These are phyloP conservation scores for Cheilinus undulatus DNA, from an alignment of 2,113 vertebrate species.

Conservation along the genomic window DNA sequence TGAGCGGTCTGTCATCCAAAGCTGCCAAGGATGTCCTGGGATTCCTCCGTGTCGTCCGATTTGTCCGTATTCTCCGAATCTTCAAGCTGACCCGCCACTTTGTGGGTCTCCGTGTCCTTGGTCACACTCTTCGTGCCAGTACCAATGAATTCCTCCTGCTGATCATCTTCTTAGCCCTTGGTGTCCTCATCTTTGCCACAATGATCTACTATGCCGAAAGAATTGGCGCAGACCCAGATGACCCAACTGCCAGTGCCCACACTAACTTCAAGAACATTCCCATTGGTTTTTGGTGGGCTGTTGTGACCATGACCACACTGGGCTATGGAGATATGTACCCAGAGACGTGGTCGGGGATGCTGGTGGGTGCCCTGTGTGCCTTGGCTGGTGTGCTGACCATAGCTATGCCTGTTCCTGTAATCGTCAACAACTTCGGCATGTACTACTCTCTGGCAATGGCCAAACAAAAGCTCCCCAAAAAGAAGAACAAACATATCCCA, in stretches of 20 bases:
- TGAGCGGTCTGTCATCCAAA: conserved; percentile 93
- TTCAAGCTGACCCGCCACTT: conserved; percentile 97
- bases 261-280: conserved; percentile 97
- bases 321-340: conserved; percentile 98
- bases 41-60: conserved; percentile 92
- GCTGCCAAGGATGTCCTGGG: conserved; percentile 97
- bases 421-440: conserved; percentile 98
- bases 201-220: conserved; percentile 98
- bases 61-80: conserved; percentile 94
- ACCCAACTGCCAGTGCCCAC: conserved; percentile 90
- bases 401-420: conserved; percentile 98
- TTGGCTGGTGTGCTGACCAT: conserved; percentile 96
- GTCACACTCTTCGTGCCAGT: conserved; percentile 93
- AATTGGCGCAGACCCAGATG: conserved; percentile 90
- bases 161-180: conserved; percentile 95
- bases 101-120: conserved; percentile 92
- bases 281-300: conserved; percentile 98
- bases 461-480: conserved; percentile 97
- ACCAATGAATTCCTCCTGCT: conserved; percentile 97
- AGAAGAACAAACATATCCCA: conserved; percentile 97
- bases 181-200: conserved; percentile 96
- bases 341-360: conserved; percentile 96
- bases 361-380: conserved; percentile 94
- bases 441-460: conserved; percentile 98
- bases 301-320: conserved; percentile 96